Evolutionary conservation across 2,888 invertebrate species (phyloP).

Genomic region (Ectemnius cavifrons): DNA sequence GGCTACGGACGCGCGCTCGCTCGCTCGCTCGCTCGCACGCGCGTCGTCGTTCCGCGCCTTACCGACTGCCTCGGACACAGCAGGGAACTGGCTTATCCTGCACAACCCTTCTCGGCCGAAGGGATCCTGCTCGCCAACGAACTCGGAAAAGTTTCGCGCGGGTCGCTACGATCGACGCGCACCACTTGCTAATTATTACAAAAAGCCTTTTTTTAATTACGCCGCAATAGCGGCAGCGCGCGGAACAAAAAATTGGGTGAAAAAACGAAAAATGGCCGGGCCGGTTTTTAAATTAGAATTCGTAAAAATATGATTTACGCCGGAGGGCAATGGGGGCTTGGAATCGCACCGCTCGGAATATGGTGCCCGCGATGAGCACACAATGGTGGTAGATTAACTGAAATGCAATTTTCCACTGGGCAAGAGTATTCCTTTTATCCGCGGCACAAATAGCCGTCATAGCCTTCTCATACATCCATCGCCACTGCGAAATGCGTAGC

Average conservation of each 20-base stretch:
- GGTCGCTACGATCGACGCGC: slow-evolving; percentile 63
- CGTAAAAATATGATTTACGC: neutral
- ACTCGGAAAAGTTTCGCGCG: slow-evolving; percentile 62
- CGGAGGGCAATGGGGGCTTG: too few relatives aligned
- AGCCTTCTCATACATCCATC: too few relatives aligned
- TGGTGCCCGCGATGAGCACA: too few relatives aligned
- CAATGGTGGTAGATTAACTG: too few relatives aligned
- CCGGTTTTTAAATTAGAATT: neutral
- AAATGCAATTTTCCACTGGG: too few relatives aligned
- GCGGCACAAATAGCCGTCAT: too few relatives aligned
- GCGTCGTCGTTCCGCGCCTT: slow-evolving; percentile 22
- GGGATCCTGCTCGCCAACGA: slow-evolving; percentile 26
- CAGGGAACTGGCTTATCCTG: slow-evolving; percentile 59
- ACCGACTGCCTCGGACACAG: slow-evolving; percentile 42
- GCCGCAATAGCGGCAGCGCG: neutral
- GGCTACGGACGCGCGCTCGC: too few relatives aligned
- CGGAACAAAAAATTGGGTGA: neutral
- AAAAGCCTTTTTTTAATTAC: slow-evolving; percentile 13
- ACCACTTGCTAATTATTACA: neutral
- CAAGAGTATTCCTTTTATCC: too few relatives aligned
- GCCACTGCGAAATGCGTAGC: too few relatives aligned
- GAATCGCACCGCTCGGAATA: too few relatives aligned
- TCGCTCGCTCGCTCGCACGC: too few relatives aligned
- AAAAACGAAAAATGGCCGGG: slow-evolving; percentile 10
- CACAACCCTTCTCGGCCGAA: slow-evolving; percentile 18